Percentiles rank a stretch among this genome's conserved stretches.
Conservation (phyloP, 2,888 invertebrate species). For the Spialia ferax region DNA sequence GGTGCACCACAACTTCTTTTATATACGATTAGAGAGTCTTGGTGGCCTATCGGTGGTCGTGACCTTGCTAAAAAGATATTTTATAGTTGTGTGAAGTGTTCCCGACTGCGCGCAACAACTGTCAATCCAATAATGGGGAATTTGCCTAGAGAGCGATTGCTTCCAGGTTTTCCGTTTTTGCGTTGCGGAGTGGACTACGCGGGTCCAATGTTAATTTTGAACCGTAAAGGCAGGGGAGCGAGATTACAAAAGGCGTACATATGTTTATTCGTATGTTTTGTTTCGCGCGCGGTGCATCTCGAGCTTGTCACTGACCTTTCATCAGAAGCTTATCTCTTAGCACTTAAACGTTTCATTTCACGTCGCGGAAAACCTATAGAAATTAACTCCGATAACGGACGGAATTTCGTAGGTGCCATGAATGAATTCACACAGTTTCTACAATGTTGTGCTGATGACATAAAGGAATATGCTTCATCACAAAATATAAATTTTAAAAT, state of each 20-base stretch:
- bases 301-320: slow-evolving; percentile 13
- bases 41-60: slow-evolving; percentile 45
- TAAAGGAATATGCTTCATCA: not conserved
- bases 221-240: slow-evolving; percentile 40
- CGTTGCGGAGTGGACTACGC: slow-evolving; percentile 34
- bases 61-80: slow-evolving; percentile 39
- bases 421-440: slow-evolving; percentile 39
- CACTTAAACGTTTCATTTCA: slow-evolving; percentile 9
- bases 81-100: slow-evolving; percentile 39
- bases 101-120: slow-evolving; percentile 36
- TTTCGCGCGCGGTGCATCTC: slow-evolving; percentile 3
- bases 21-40: slow-evolving; percentile 32
- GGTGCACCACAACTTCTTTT: slow-evolving; percentile 41
- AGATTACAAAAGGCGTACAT: slow-evolving; percentile 31
- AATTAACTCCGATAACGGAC: slow-evolving; percentile 45
- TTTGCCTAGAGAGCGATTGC: slow-evolving; percentile 38
- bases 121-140: slow-evolving; percentile 44
- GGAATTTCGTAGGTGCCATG: slow-evolving; percentile 39
- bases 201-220: slow-evolving; percentile 38
- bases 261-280: slow-evolving; percentile 39
- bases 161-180: slow-evolving; percentile 28
- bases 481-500: slow-evolving; percentile 8
- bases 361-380: slow-evolving; percentile 38
- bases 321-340: slow-evolving; percentile 7
- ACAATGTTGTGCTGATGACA: slow-evolving; percentile 1